phyloP scores from a whole-genome alignment of 2,113 vertebrate genomes.

The Nematolebias whitei region DNA sequence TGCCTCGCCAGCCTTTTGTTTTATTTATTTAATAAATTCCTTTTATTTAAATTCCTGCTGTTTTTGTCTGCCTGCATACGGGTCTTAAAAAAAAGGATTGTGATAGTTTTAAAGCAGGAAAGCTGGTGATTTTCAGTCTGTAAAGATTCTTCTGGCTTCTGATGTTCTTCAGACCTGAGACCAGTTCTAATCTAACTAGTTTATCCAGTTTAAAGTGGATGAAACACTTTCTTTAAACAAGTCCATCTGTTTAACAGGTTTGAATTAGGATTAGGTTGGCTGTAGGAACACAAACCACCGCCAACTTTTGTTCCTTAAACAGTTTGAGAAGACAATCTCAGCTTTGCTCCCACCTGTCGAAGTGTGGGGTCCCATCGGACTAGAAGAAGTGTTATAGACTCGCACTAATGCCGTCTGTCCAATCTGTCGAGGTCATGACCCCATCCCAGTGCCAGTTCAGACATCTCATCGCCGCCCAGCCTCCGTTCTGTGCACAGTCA shows the following conservation, averaged over 20 bases:
- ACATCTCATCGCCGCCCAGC: constrained; percentile 28
- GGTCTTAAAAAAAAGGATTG: too few species aligned
- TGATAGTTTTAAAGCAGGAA: neutral
- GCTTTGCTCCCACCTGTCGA: constrained; percentile 39
- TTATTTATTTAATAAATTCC: too few species aligned
- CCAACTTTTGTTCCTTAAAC: constrained; percentile 30
- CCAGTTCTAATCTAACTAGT: constrained; percentile 11
- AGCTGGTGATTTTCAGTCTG: neutral
- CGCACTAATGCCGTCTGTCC: constrained; percentile 29
- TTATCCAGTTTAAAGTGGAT: neutral
- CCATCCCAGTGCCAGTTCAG: constrained; percentile 24
- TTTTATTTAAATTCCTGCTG: too few species aligned
- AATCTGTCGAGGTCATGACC: constrained; percentile 53
- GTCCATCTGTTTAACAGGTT: constrained; percentile 10
- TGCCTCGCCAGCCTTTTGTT: too few species aligned
- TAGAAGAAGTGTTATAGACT: constrained; percentile 26
- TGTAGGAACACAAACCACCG: constrained; percentile 26
- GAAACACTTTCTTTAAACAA: constrained; percentile 11
- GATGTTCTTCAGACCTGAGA: neutral
- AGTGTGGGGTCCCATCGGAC: constrained; percentile 23
- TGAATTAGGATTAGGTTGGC: constrained; percentile 11
- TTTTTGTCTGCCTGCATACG: too few species aligned
- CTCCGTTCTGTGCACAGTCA: constrained; percentile 24
- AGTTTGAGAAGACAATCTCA: constrained; percentile 19
- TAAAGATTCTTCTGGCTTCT: neutral